Percentiles rank a stretch among this genome's conserved stretches.
phyloP scores from a whole-genome alignment of 2,797 vertebrate genomes.

The Crax fasciolata region DNA sequence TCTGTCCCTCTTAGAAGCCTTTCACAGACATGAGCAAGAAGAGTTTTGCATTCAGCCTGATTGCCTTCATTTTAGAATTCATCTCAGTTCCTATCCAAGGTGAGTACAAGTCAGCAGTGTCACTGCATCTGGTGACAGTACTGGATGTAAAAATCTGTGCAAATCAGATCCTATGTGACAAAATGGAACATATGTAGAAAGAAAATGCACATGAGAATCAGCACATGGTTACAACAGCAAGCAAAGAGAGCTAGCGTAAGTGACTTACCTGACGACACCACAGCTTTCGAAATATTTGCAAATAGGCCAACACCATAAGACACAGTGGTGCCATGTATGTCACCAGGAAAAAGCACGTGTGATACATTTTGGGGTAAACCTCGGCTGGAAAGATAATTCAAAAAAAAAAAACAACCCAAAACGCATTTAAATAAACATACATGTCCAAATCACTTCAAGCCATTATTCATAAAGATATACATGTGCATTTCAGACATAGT shows the following conservation, averaged over 20 bases:
- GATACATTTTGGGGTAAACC: constrained; percentile 96
- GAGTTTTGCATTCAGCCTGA: not conserved
- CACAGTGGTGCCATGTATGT: constrained; percentile 96
- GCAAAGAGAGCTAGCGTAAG: not conserved
- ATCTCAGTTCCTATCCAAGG: not conserved
- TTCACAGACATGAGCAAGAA: not conserved
- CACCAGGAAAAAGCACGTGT: constrained; percentile 95
- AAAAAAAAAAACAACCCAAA: constrained; percentile 2
- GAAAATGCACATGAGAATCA: not conserved
- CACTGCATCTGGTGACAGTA: not conserved
- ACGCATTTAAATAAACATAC: not conserved
- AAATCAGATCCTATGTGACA: not conserved
- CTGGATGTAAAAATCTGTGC: not conserved
- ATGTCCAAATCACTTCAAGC: not conserved
- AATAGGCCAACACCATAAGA: constrained; percentile 96
- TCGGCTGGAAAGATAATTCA: constrained; percentile 87
- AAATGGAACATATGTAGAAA: not conserved
- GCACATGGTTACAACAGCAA: not conserved
- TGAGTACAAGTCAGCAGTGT: not conserved
- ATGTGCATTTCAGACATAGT: not conserved
- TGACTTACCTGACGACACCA: constrained; percentile 94
- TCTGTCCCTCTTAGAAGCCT: not conserved
- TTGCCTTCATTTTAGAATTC: not conserved
- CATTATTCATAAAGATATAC: not conserved
- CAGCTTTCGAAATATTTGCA: constrained; percentile 97